Evolutionary conservation across 2,888 invertebrate genomes (phyloP).

Genomic region (Eupithecia dodoneata): DNA sequence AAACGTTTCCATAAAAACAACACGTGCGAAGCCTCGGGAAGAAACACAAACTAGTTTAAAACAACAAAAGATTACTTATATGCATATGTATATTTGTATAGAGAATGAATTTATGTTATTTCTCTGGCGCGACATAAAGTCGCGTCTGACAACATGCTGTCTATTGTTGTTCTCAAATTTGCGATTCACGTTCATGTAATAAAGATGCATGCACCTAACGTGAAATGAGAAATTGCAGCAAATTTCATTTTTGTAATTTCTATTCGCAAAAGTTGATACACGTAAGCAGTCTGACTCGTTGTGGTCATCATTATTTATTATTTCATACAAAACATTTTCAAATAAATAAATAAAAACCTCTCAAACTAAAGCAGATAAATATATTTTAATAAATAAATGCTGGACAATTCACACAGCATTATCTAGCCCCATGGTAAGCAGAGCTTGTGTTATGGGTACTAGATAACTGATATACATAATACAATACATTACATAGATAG

Average conservation of each 20-base stretch:
- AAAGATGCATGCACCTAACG: constrained; percentile 20
- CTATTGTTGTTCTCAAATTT: constrained; percentile 17
- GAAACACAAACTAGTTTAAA: neutral
- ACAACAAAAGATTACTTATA: neutral
- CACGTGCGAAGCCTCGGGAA: no score
- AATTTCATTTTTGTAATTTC: constrained; percentile 13
- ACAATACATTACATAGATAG: no score
- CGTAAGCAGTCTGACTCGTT: neutral
- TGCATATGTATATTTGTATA: neutral
- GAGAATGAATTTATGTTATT: neutral
- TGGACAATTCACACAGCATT: no score
- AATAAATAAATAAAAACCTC: neutral
- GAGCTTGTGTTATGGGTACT: no score
- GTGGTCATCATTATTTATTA: neutral
- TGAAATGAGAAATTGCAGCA: constrained; percentile 12
- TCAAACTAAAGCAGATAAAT: neutral
- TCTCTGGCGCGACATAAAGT: constrained; percentile 8
- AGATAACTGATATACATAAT: no score
- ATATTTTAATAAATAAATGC: neutral
- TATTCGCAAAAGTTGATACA: neutral
- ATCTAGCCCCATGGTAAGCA: no score
- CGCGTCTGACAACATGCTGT: constrained; percentile 11
- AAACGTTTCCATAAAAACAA: no score
- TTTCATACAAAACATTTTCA: no score
- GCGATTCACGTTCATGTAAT: constrained; percentile 20